A percentile compares a stretch with the other conserved stretches of the same genome.
phyloP scores from a whole-genome alignment of 2,113 vertebrate species.

The Zosterops hypoxanthus region DNA sequence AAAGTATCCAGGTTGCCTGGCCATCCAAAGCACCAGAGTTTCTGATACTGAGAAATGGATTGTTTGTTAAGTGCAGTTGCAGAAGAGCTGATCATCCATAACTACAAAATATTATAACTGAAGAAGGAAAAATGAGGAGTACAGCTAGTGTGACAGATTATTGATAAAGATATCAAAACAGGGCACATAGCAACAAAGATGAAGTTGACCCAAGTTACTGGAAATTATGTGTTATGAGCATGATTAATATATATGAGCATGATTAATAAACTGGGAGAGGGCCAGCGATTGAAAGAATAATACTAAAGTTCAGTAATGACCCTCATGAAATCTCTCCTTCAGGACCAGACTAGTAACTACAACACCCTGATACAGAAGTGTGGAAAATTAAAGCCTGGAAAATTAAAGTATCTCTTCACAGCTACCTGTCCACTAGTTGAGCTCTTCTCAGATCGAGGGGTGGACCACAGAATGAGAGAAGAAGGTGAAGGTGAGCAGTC shows the following conservation, averaged over 20 bases:
- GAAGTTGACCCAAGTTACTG: neutral
- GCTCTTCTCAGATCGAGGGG: neutral
- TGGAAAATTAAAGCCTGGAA: neutral
- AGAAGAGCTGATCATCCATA: neutral
- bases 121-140: neutral
- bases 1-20: neutral
- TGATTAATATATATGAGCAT: neutral
- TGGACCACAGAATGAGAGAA: neutral
- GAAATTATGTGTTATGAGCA: neutral
- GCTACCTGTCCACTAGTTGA: neutral
- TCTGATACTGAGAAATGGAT: rapidly evolving
- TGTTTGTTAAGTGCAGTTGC: neutral
- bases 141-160: neutral
- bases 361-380: neutral
- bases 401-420: neutral
- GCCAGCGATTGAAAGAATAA: neutral
- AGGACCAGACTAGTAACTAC: neutral
- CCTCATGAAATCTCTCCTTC: neutral
- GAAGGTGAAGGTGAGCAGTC: neutral
- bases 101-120: neutral
- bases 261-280: neutral
- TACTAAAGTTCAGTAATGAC: neutral
- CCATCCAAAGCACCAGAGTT: neutral
- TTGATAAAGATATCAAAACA: neutral
- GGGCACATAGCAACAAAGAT: neutral